phyloP scores from a whole-genome alignment of 2,888 invertebrate genomes.

The Buathra laborator region DNA sequence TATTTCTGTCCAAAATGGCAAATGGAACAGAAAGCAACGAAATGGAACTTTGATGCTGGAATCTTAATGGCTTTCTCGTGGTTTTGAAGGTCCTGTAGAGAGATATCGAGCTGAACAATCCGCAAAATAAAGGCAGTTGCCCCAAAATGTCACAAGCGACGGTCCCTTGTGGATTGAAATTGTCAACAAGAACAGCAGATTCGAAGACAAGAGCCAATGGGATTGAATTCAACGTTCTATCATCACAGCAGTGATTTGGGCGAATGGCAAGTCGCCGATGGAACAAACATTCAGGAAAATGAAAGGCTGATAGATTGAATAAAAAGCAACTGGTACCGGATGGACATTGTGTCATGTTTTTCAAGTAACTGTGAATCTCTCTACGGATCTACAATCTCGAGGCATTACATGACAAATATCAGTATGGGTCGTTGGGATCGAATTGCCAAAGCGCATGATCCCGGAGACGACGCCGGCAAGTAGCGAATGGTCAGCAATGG shows the following conservation, averaged over 20 bases:
- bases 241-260: neutral
- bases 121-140: neutral
- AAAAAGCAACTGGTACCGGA: neutral
- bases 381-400: neutral
- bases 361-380: neutral
- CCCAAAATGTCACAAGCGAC: neutral
- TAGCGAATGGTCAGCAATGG: constrained; percentile 49
- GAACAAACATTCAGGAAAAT: neutral
- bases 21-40: neutral
- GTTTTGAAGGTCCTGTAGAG: neutral
- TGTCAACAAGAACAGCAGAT: neutral
- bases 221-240: neutral
- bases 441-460: constrained; percentile 9
- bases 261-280: neutral
- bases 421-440: neutral
- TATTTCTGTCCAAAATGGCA: neutral
- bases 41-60: neutral
- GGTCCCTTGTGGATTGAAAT: neutral
- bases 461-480: neutral
- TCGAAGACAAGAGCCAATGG: neutral
- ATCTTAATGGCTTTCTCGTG: neutral
- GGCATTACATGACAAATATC: neutral
- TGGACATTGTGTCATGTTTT: neutral
- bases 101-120: neutral
- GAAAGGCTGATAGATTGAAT: neutral